Conservation (phyloP, 1,140 invertebrate species). For the Ooceraea biroi region DNA sequence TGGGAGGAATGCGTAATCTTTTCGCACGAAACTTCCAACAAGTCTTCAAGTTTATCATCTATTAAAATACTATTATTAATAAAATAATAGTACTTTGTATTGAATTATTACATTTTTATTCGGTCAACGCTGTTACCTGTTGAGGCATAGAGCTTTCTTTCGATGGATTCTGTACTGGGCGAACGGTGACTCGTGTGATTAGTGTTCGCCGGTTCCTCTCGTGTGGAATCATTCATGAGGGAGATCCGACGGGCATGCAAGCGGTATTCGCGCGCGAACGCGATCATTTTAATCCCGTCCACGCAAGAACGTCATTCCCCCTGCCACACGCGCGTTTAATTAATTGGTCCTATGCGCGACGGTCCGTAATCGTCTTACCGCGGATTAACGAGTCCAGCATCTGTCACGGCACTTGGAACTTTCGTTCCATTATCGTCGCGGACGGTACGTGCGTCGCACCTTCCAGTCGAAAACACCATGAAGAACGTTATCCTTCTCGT, state of each 20-base stretch:
- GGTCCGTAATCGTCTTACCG: slow-evolving; percentile 78
- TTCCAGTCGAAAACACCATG: slow-evolving; percentile 26
- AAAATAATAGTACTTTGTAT: background rate
- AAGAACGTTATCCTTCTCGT: slow-evolving; percentile 47
- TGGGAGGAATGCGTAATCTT: background rate
- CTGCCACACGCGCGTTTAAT: slow-evolving; percentile 49
- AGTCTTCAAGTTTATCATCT: background rate
- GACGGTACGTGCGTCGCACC: slow-evolving; percentile 3
- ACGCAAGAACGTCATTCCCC: slow-evolving; percentile 38
- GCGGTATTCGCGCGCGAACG: background rate
- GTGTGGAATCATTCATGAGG: background rate
- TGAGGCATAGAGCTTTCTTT: background rate
- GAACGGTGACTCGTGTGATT: background rate
- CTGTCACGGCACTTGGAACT: slow-evolving; percentile 32
- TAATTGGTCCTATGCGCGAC: slow-evolving; percentile 58
- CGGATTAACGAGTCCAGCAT: slow-evolving; percentile 73
- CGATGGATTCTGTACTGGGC: background rate
- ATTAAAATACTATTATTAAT: too few relatives aligned
- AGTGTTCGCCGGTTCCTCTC: background rate
- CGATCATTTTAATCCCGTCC: slow-evolving; percentile 38
- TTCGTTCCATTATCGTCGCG: slow-evolving; percentile 56
- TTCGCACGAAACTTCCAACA: background rate
- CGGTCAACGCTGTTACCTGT: slow-evolving; percentile 1
- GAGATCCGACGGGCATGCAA: background rate
- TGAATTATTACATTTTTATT: too few relatives aligned